Evolutionary conservation across 2,888 invertebrate genomes (phyloP).

Genomic region (Julus scanicus): DNA sequence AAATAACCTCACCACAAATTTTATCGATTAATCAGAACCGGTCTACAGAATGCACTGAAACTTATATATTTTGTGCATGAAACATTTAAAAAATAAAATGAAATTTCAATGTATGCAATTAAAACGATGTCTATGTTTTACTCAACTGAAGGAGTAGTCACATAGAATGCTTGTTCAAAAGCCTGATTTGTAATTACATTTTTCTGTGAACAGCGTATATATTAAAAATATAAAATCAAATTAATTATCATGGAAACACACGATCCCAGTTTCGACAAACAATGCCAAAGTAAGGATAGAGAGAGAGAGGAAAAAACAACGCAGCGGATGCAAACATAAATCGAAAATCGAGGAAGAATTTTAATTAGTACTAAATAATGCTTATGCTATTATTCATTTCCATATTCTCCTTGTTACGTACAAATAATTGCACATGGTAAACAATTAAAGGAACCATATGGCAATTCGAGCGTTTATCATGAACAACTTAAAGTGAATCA

Average conservation of each 20-base stretch:
- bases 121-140: too few species aligned
- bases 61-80: too few species aligned
- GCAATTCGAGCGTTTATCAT: conserved; percentile 20
- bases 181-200: conserved; percentile 7
- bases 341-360: neutral
- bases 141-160: neutral
- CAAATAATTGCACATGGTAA: neutral
- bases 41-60: too few species aligned
- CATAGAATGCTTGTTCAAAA: neutral
- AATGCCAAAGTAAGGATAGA: neutral
- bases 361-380: conserved; percentile 13
- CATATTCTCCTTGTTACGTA: neutral
- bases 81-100: too few species aligned
- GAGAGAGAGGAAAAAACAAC: neutral
- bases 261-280: neutral
- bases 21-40: too few species aligned
- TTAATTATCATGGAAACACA: neutral
- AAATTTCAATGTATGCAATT: too few species aligned
- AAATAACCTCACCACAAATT: too few species aligned
- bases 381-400: neutral
- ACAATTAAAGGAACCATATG: neutral
- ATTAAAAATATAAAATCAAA: neutral
- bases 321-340: neutral
- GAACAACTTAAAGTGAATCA: neutral
- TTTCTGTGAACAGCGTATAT: neutral